Conservation (phyloP, 1,140 invertebrate genomes). For the Subanguina moxae region DNA sequence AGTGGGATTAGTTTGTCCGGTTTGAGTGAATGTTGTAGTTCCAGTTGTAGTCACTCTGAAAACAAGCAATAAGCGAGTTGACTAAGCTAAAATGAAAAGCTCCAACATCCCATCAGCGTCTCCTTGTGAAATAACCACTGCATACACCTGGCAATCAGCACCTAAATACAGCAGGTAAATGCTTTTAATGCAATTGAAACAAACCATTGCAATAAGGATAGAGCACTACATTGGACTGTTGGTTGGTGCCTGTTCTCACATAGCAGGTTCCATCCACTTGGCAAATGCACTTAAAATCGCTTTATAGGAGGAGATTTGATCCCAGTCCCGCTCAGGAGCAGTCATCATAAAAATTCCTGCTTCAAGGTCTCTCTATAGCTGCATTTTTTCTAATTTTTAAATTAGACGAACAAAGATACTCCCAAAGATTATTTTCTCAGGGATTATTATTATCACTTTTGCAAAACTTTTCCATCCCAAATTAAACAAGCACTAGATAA, state of each 20-base stretch:
- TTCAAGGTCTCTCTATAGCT: no score
- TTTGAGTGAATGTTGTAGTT: not conserved
- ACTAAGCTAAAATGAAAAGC: not conserved
- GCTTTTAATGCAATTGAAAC: not conserved
- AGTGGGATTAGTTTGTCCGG: not conserved
- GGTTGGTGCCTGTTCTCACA: not conserved
- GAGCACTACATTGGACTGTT: not conserved
- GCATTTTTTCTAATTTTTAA: no score
- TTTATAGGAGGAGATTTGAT: no score
- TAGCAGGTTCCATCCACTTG: constrained; percentile 8
- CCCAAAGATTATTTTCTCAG: no score
- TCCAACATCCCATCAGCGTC: not conserved
- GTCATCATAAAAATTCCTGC: no score
- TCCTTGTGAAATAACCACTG: not conserved
- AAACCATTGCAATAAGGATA: not conserved
- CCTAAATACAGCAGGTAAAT: not conserved
- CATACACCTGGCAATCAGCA: not conserved
- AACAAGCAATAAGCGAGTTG: not conserved
- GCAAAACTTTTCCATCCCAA: no score
- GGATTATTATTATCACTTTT: no score
- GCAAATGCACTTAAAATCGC: not conserved
- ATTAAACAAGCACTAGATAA: no score
- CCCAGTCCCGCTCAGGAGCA: no score
- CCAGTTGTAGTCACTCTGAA: not conserved
- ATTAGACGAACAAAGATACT: no score